Percentiles rank a stretch among this genome's conserved stretches.
These are phyloP conservation scores for Coilia nasus DNA, from an alignment of 2,797 vertebrate species.

Conservation along the genomic window DNA sequence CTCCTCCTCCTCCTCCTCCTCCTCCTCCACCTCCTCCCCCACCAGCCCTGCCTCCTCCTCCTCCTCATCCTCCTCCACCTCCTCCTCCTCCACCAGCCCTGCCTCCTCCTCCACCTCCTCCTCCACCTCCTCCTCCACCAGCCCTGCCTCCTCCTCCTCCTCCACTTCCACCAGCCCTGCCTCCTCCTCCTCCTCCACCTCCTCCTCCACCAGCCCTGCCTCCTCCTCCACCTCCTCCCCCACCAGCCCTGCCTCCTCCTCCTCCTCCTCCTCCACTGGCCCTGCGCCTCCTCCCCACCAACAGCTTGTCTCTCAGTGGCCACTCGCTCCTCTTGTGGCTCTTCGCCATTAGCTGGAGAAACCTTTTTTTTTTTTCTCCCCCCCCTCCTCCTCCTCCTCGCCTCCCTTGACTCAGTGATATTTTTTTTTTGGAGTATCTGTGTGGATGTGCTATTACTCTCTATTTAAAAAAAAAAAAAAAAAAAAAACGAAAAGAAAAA, in stretches of 20 bases:
- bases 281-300: slow-evolving; percentile 62
- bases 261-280: slow-evolving; percentile 48
- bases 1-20: too few relatives aligned
- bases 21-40: too few relatives aligned
- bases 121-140: too few relatives aligned
- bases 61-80: too few relatives aligned
- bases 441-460: slow-evolving; percentile 84
- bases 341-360: slow-evolving; percentile 75
- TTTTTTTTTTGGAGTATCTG: slow-evolving; percentile 77
- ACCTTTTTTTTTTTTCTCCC: slow-evolving; percentile 55
- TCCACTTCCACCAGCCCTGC: too few relatives aligned
- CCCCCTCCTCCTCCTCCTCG: slow-evolving; percentile 18
- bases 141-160: too few relatives aligned
- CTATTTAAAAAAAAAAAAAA: slow-evolving; percentile 66
- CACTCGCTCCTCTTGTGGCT: slow-evolving; percentile 72
- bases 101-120: too few relatives aligned
- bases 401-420: slow-evolving; percentile 79
- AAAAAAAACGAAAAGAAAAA: slow-evolving; percentile 48
- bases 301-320: slow-evolving; percentile 81
- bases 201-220: slow-evolving; percentile 46
- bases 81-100: too few relatives aligned
- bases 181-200: slow-evolving; percentile 52
- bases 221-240: slow-evolving; percentile 60
- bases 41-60: too few relatives aligned
- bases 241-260: slow-evolving; percentile 44